These are phyloP conservation scores for Epinephelus lanceolatus DNA, from an alignment of 2,113 vertebrate genomes.

Conservation along the genomic window DNA sequence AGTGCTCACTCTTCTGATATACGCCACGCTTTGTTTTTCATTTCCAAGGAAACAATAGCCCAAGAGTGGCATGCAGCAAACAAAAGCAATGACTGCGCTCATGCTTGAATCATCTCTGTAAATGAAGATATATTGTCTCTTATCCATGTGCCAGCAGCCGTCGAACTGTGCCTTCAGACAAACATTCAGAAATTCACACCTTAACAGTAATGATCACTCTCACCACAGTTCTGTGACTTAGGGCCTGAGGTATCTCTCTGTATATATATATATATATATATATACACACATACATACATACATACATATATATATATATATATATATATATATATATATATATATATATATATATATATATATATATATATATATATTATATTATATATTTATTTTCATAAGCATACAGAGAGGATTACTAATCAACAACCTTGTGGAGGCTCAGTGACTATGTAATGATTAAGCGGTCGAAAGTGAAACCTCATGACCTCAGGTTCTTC, in stretches of 20 bases:
- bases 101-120: constrained; percentile 53
- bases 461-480: constrained; percentile 38
- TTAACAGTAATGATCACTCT: constrained; percentile 26
- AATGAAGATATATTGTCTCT: constrained; percentile 50
- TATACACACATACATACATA: neutral
- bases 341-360: constrained; percentile 11
- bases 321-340: constrained; percentile 15
- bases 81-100: constrained; percentile 44
- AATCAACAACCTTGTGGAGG: constrained; percentile 31
- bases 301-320: constrained; percentile 1
- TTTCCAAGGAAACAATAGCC: constrained; percentile 52
- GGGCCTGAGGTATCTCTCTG: constrained; percentile 20
- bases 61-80: constrained; percentile 27
- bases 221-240: neutral
- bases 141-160: constrained; percentile 17
- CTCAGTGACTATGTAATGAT: constrained; percentile 37
- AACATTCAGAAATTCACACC: constrained; percentile 40
- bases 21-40: constrained; percentile 40
- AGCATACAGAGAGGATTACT: constrained; percentile 49
- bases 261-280: constrained; percentile 26
- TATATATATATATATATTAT: neutral
- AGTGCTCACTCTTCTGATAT: constrained; percentile 43
- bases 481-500: constrained; percentile 24
- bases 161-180: constrained; percentile 43
- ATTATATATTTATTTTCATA: no score